Percentiles rank a stretch among this genome's conserved stretches.
phyloP scores from a whole-genome alignment of 1,140 invertebrate genomes.

The Melitaea cinxia region DNA sequence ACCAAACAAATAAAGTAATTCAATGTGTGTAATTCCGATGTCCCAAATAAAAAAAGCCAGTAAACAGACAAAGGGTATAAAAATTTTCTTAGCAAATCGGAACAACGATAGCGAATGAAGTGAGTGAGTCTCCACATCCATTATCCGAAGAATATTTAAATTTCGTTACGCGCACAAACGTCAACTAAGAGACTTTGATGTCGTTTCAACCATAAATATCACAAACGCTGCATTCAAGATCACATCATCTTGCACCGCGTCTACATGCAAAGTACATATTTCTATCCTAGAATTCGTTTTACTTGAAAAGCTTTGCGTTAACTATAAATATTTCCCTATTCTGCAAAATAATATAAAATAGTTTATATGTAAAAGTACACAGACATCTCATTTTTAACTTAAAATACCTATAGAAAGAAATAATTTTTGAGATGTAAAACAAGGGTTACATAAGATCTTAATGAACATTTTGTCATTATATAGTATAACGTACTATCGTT shows the following conservation, averaged over 20 bases:
- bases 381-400: not conserved
- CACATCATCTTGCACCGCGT: not conserved
- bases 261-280: constrained; percentile 17
- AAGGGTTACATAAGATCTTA: too few relatives aligned
- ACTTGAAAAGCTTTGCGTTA: constrained; percentile 4
- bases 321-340: not conserved
- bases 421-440: too few relatives aligned
- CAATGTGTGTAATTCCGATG: too few relatives aligned
- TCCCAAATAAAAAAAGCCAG: too few relatives aligned
- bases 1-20: too few relatives aligned
- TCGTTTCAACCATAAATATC: constrained; percentile 9
- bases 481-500: too few relatives aligned
- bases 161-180: constrained; percentile 11
- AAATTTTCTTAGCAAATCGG: not conserved
- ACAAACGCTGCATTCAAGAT: constrained; percentile 22
- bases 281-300: constrained; percentile 6
- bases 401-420: not conserved
- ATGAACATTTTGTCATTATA: too few relatives aligned
- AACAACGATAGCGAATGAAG: not conserved
- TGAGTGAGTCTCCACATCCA: constrained; percentile 3
- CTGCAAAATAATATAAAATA: not conserved
- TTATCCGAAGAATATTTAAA: constrained; percentile 20
- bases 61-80: not conserved
- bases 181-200: constrained; percentile 21
- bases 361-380: not conserved